These are phyloP conservation scores for Schizothorax lantsangensis DNA, from an alignment of 2,797 vertebrate genomes.

Conservation along the genomic window DNA sequence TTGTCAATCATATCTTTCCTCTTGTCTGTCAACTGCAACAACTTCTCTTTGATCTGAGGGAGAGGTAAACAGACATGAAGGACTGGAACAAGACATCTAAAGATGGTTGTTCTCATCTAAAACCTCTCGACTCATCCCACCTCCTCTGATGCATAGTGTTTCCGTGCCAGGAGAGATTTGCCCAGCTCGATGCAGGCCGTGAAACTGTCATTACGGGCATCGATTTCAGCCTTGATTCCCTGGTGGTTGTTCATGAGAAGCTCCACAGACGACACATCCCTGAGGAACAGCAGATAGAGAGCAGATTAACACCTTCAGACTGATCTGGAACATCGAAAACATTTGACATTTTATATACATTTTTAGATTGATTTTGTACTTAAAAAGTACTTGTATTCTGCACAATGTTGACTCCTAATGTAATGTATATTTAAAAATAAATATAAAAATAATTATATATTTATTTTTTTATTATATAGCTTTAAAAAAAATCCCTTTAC, in stretches of 20 bases:
- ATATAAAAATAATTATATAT: too few relatives aligned
- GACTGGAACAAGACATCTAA: neutral
- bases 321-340: neutral
- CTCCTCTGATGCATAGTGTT: constrained; percentile 95
- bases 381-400: neutral
- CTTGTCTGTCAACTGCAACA: constrained; percentile 94
- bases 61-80: neutral
- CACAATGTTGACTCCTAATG: neutral
- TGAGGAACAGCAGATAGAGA: constrained; percentile 56
- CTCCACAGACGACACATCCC: constrained; percentile 96
- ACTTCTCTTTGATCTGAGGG: constrained; percentile 92
- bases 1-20: constrained; percentile 99
- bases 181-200: constrained; percentile 94
- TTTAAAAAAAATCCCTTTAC: too few relatives aligned
- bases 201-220: constrained; percentile 96
- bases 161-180: constrained; percentile 91
- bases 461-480: too few relatives aligned
- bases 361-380: too few relatives aligned
- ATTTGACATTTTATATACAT: too few relatives aligned
- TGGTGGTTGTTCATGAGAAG: constrained; percentile 99
- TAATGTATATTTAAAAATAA: neutral
- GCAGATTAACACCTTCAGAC: neutral
- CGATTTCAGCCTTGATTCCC: constrained; percentile 97
- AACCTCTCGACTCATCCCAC: constrained; percentile 69
- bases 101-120: neutral